Base-by-base conservation (phyloP, 2,888 invertebrate genomes). In the Cataglyphis albicans region DNA sequence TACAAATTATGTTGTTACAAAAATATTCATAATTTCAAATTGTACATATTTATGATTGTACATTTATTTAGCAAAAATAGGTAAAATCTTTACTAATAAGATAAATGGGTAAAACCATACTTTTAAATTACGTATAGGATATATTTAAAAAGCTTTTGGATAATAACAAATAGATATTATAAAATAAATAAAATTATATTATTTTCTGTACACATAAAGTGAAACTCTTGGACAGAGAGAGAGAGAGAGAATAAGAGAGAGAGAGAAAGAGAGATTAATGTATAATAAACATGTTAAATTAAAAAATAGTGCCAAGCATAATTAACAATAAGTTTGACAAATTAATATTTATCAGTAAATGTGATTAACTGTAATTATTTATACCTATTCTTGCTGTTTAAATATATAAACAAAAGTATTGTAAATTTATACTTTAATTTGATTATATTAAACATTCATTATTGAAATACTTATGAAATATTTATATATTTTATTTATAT, bases 271-370 rank as follows among this genome's bases (percentile, higher is more conserved):
- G 18, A 48, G n/a, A 29, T 2, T 44, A 44, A 72, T 32, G n/a
- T 25, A 10, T 18, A 21, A 38, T 41, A 18, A 59, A 41, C 15
- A 3, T 72, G 18, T 41, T 15, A 0, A 61, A 32, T 18, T 63
- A 25, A 6, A 32, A 7, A 35, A 15, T 44, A 35, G 0, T 52
- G n/a, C 44, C 21, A 32, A 29, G 6, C 21, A 21, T 9, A n/a
- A 67, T 38, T 32, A 73, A 73, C 18, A 68, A 52, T 52, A 38
- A 57, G 21, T 57, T 72, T 0, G 15, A 55, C 35, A 38, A 57
- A 57, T 72, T 68, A 72, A 72, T 9, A 65, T 67, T 65, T 67
- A 7, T 35, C n/a, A 12, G 2, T n/a, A 41, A 65, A 55, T 75
- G 38, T 35, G 64, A 38, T 55, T n/a, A 29, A 1, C 12, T 44